Evolutionary conservation across 2,888 invertebrate genomes (phyloP).

Genomic region (Spodoptera exigua): DNA sequence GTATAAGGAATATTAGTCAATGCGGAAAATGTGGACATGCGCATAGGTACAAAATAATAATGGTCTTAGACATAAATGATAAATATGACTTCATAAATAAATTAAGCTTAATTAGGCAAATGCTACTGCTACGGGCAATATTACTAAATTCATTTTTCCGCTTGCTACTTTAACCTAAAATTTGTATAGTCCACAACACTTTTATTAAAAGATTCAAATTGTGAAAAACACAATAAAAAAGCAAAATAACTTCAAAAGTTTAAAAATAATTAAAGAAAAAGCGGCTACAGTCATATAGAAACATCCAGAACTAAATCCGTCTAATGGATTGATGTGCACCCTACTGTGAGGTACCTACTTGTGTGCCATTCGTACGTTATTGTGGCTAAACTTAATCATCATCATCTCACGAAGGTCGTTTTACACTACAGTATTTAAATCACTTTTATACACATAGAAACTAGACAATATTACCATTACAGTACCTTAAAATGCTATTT

Average conservation of each 20-base stretch:
- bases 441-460: constrained; percentile 58
- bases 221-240: no score
- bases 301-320: constrained; percentile 23
- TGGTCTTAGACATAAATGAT: no score
- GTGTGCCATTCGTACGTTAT: constrained; percentile 45
- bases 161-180: no score
- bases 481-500: constrained; percentile 17
- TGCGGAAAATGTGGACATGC: no score
- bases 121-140: background rate
- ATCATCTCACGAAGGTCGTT: constrained; percentile 60
- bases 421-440: constrained; percentile 67
- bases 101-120: no score
- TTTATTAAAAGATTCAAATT: no score
- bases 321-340: constrained; percentile 17
- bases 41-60: no score
- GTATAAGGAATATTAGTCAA: background rate
- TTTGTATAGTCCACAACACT: no score
- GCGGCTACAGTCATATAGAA: no score
- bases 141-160: no score
- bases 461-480: constrained; percentile 20
- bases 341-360: constrained; percentile 27
- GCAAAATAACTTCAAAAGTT: no score
- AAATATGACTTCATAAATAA: no score
- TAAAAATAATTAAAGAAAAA: background rate
- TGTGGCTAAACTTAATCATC: constrained; percentile 71